Percentiles rank a stretch among this genome's conserved stretches.
Conservation (phyloP, 2,888 invertebrate species). For the Erebia epiphron region DNA sequence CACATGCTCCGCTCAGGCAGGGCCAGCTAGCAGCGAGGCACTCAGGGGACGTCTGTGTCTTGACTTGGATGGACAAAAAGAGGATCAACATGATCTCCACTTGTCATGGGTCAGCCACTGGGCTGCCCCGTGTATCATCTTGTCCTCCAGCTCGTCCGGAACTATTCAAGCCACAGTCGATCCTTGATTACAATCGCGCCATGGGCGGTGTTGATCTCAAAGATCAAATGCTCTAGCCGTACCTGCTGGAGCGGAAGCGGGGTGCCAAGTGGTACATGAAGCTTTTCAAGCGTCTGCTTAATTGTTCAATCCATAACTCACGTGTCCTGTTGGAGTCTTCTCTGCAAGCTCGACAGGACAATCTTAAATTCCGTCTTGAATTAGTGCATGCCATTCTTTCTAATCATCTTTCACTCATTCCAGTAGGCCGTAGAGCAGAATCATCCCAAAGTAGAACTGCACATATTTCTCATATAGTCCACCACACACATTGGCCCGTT, state of each 20-base stretch:
- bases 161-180: too few relatives aligned
- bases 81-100: not conserved
- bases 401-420: not conserved
- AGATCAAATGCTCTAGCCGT: conserved; percentile 6
- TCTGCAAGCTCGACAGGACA: not conserved
- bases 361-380: not conserved
- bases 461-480: too few relatives aligned
- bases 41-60: not conserved
- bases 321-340: not conserved
- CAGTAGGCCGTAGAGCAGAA: not conserved
- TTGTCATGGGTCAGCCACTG: not conserved
- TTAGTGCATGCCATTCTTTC: not conserved
- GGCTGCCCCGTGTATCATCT: too few relatives aligned
- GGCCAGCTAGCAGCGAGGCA: not conserved
- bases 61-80: not conserved
- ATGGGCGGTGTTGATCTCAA: too few relatives aligned
- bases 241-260: not conserved
- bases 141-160: not conserved
- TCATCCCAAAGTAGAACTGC: not conserved
- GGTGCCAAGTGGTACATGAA: not conserved
- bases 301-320: not conserved
- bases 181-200: too few relatives aligned
- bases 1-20: not conserved
- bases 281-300: not conserved
- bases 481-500: not conserved